Conservation (phyloP, 2,113 vertebrate species). For the Gymnorhina tibicen region DNA sequence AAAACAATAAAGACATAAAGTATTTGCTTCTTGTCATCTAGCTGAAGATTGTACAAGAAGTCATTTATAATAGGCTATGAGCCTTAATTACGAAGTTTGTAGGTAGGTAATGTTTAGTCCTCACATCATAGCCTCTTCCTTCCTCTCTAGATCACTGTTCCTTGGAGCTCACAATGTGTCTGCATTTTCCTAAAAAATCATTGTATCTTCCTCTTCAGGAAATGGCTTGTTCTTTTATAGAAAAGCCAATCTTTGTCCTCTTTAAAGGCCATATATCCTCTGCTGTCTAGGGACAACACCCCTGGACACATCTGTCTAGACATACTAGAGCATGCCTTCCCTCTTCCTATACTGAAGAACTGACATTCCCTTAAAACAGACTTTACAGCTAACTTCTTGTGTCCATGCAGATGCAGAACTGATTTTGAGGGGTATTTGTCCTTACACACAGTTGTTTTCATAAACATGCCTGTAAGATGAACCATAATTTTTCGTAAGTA, state of each 20-base stretch:
- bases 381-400: background rate
- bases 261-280: constrained; percentile 30
- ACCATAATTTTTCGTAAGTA: background rate
- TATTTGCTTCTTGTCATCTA: background rate
- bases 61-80: constrained; percentile 10
- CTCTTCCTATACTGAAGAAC: background rate
- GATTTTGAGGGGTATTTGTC: background rate
- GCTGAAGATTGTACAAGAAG: background rate
- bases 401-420: background rate
- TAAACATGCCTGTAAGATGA: background rate
- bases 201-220: constrained; percentile 54
- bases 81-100: constrained; percentile 2
- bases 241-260: constrained; percentile 55
- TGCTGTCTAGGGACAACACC: constrained; percentile 51
- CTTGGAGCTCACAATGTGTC: constrained; percentile 42
- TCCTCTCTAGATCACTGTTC: constrained; percentile 24
- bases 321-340: background rate
- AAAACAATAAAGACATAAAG: constrained; percentile 7
- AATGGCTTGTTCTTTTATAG: constrained; percentile 57
- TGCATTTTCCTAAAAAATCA: constrained; percentile 55
- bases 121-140: constrained; percentile 4
- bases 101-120: constrained; percentile 39
- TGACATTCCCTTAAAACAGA: background rate
- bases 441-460: background rate
- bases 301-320: constrained; percentile 23